Conservation (phyloP, 2,888 invertebrate genomes). For the Netelia melanura region DNA sequence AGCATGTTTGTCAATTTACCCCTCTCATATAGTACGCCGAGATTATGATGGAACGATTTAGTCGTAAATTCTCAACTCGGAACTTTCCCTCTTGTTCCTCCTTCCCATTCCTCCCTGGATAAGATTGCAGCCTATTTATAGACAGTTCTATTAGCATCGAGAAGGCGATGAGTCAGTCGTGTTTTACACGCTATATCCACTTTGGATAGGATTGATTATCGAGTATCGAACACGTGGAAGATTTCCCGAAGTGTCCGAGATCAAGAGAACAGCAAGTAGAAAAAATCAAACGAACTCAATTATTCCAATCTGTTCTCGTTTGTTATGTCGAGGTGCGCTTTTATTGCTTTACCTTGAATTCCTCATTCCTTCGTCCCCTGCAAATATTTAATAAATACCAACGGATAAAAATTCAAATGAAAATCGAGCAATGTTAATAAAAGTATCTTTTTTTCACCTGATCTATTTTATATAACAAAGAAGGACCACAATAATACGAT, state of each 20-base stretch:
- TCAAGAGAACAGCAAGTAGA: constrained; percentile 6
- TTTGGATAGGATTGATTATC: constrained; percentile 41
- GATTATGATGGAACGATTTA: background rate
- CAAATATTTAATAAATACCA: background rate
- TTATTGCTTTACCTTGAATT: constrained; percentile 51
- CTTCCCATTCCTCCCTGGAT: background rate
- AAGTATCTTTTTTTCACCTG: too few relatives aligned
- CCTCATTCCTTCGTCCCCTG: background rate
- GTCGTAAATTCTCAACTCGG: background rate
- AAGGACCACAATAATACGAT: too few relatives aligned
- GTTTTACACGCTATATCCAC: constrained; percentile 20
- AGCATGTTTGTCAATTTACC: too few relatives aligned
- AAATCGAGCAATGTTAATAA: too few relatives aligned
- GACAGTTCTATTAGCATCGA: constrained; percentile 27
- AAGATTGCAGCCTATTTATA: constrained; percentile 38
- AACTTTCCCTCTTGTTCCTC: background rate
- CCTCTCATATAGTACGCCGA: background rate
- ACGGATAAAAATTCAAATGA: background rate
- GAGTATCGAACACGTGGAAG: constrained; percentile 50
- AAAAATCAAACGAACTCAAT: constrained; percentile 1
- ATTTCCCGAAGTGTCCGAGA: background rate
- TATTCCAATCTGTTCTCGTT: constrained; percentile 25
- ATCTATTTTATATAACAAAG: too few relatives aligned
- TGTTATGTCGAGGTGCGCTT: constrained; percentile 60
- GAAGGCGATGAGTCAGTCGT: constrained; percentile 43